These are phyloP conservation scores for Pasiphila rectangulata DNA, from an alignment of 2,888 invertebrate species.

Conservation along the genomic window DNA sequence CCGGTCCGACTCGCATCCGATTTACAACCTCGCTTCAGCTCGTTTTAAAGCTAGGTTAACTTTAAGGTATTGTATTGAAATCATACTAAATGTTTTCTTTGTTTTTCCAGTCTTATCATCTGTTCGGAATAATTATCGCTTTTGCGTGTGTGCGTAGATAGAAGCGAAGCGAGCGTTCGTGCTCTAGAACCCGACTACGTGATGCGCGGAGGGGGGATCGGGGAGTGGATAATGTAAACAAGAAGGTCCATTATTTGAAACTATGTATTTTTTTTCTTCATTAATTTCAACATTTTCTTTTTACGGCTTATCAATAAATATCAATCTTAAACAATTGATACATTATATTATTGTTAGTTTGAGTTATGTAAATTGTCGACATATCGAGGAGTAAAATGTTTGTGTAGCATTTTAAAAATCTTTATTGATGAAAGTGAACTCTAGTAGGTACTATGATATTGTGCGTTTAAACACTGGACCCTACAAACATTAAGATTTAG, in stretches of 20 bases:
- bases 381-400: constrained; percentile 71
- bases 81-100: constrained; percentile 45
- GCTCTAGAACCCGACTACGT: neutral
- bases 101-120: constrained; percentile 44
- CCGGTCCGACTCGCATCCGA: constrained; percentile 42
- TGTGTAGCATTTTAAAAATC: constrained; percentile 62
- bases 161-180: neutral
- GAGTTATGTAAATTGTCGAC: constrained; percentile 63
- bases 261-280: constrained; percentile 76
- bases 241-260: constrained; percentile 66
- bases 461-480: constrained; percentile 81
- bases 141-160: constrained; percentile 16
- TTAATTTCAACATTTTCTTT: constrained; percentile 76
- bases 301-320: constrained; percentile 78
- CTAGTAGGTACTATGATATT: constrained; percentile 74
- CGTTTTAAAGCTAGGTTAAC: constrained; percentile 49
- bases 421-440: constrained; percentile 73
- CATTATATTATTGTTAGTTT: constrained; percentile 74
- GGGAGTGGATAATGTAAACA: constrained; percentile 51
- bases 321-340: constrained; percentile 80
- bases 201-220: constrained; percentile 2
- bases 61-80: constrained; percentile 59
- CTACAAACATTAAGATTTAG: constrained; percentile 79
- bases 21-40: constrained; percentile 47
- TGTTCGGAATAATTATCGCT: constrained; percentile 40